Percentiles rank a stretch among this genome's conserved stretches.
Evolutionary conservation across 2,113 vertebrate genomes (phyloP).

Genomic region (Carassius carassius): DNA sequence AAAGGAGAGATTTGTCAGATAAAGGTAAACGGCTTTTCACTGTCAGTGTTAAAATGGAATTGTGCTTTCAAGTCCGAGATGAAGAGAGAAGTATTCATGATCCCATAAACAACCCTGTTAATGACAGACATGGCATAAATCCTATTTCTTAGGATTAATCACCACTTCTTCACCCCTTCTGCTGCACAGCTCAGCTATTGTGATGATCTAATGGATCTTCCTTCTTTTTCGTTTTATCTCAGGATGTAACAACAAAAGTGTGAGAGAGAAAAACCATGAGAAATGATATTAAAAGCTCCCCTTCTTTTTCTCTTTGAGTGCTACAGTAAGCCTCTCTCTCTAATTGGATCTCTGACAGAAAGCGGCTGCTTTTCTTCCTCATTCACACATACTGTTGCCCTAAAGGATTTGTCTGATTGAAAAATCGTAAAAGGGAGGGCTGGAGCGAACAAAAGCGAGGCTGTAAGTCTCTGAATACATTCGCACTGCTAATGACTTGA

Average conservation of each 20-base stretch:
- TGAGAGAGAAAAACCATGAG: constrained; percentile 13
- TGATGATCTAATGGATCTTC: constrained; percentile 44
- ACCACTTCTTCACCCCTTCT: constrained; percentile 9
- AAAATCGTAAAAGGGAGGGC: constrained; percentile 61
- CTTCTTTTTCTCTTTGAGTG: constrained; percentile 3
- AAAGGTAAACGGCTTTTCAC: constrained; percentile 1
- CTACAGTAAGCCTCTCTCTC: constrained; percentile 9
- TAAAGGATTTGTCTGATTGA: constrained; percentile 65
- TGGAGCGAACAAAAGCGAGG: constrained; percentile 31
- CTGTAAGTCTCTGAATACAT: constrained; percentile 75
- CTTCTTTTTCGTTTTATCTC: constrained; percentile 29
- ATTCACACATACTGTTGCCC: constrained; percentile 68
- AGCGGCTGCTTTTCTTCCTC: constrained; percentile 65
- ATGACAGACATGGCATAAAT: neutral
- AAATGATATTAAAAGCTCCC: constrained; percentile 44
- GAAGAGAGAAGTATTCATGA: constrained; percentile 18
- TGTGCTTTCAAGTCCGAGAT: constrained; percentile 16
- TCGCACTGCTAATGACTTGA: constrained; percentile 72
- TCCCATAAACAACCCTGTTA: constrained; percentile 14
- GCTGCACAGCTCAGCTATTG: constrained; percentile 18
- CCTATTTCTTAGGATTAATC: constrained; percentile 1
- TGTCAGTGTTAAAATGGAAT: neutral
- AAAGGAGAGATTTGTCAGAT: neutral
- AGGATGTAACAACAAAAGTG: constrained; percentile 26
- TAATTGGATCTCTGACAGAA: constrained; percentile 70